phyloP scores from a whole-genome alignment of 2,888 invertebrate genomes.

The Oxytorus armatus region DNA sequence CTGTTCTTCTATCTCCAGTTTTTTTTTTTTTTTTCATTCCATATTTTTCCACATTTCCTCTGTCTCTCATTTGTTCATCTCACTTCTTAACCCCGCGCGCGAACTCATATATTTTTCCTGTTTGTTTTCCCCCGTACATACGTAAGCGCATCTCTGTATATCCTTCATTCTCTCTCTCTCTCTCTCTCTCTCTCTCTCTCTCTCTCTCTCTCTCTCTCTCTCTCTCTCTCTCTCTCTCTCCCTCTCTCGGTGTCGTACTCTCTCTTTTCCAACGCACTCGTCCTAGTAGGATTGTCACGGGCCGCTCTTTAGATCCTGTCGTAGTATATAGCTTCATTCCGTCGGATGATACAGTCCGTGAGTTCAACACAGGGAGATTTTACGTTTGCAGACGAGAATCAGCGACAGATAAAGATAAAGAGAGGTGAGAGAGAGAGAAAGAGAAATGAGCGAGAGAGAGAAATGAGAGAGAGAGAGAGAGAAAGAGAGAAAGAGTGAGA shows the following conservation, averaged over 20 bases:
- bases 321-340: constrained; percentile 13
- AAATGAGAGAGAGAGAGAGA: constrained; percentile 12
- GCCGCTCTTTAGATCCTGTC: constrained; percentile 41
- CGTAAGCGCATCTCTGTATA: constrained; percentile 34
- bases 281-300: constrained; percentile 37
- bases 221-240: too few relatives aligned
- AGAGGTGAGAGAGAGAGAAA: too few relatives aligned
- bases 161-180: background rate
- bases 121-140: constrained; percentile 22
- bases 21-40: constrained; percentile 23
- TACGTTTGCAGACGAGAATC: constrained; percentile 21
- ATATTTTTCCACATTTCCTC: constrained; percentile 53
- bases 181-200: background rate
- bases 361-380: constrained; percentile 34
- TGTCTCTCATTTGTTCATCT: constrained; percentile 34
- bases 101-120: constrained; percentile 57
- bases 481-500: background rate
- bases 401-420: constrained; percentile 16
- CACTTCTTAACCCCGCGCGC: constrained; percentile 26
- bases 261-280: constrained; percentile 28
- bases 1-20: constrained; percentile 53
- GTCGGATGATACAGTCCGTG: constrained; percentile 41
- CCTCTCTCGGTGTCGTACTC: background rate
- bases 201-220: too few relatives aligned
- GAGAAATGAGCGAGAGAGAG: too few relatives aligned